These are phyloP conservation scores for Pentalonia nigronervosa DNA, from an alignment of 1,140 invertebrate genomes.

Conservation along the genomic window DNA sequence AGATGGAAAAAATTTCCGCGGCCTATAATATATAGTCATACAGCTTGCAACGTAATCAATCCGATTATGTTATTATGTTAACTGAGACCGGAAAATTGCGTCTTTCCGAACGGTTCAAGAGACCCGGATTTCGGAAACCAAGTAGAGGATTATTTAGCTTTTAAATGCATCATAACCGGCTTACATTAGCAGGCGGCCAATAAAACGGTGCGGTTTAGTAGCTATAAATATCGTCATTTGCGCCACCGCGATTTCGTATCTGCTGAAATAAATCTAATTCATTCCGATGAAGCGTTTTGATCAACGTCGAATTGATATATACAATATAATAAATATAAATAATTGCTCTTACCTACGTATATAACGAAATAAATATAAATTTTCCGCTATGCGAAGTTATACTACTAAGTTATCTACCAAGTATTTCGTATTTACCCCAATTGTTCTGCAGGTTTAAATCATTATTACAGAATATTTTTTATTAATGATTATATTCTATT, in stretches of 20 bases:
- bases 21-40: neutral
- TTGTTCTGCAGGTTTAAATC: neutral
- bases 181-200: conserved; percentile 47
- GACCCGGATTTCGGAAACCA: conserved; percentile 24
- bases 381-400: neutral
- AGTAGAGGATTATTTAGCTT: conserved; percentile 49
- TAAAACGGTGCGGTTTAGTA: conserved; percentile 32
- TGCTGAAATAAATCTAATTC: conserved; percentile 36
- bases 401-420: neutral
- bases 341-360: neutral
- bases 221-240: conserved; percentile 31
- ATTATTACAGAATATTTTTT: neutral
- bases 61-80: conserved; percentile 58
- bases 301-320: neutral
- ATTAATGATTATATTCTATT: neutral
- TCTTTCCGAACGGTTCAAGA: conserved; percentile 56
- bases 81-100: conserved; percentile 57
- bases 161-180: conserved; percentile 55
- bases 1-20: conserved; percentile 30
- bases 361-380: neutral
- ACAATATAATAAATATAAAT: conserved; percentile 13
- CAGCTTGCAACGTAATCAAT: conserved; percentile 48
- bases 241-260: neutral
- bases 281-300: neutral
- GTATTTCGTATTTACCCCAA: neutral